A percentile compares a stretch with the other conserved stretches of the same genome.
Conservation (phyloP, 2,888 invertebrate species). For the Boloria euphrosyne region DNA sequence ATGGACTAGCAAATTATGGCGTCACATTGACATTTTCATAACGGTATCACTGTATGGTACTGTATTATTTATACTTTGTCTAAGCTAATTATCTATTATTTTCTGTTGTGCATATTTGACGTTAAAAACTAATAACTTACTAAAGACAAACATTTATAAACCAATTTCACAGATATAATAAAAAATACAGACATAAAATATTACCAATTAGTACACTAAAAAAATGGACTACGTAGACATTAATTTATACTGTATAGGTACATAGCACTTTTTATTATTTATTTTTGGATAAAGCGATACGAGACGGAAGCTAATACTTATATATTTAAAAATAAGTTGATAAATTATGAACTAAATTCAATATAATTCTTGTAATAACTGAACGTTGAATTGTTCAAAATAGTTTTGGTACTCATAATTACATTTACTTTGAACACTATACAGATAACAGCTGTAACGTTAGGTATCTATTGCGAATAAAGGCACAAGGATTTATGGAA, state of each 20-base stretch:
- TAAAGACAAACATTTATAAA: background rate
- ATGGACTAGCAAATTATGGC: slow-evolving; percentile 60
- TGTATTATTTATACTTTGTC: slow-evolving; percentile 10
- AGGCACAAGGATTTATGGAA: slow-evolving; percentile 16
- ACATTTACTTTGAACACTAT: background rate
- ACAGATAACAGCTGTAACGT: slow-evolving; percentile 10
- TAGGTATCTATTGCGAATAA: slow-evolving; percentile 14
- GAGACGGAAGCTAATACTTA: background rate
- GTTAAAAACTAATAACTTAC: slow-evolving; percentile 8
- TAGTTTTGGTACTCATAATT: background rate
- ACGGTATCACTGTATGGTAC: slow-evolving; percentile 20
- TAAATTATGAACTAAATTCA: background rate
- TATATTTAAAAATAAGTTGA: background rate
- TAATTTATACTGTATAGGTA: slow-evolving; percentile 5
- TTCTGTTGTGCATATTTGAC: slow-evolving; percentile 5
- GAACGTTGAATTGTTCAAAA: background rate
- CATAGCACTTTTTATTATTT: background rate
- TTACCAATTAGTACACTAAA: slow-evolving; percentile 6
- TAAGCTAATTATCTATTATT: slow-evolving; percentile 3
- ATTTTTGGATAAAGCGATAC: slow-evolving; percentile 3
- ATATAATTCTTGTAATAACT: background rate
- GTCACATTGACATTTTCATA: slow-evolving; percentile 40
- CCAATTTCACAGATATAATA: slow-evolving; percentile 4
- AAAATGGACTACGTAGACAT: background rate
- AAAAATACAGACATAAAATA: slow-evolving; percentile 5